phyloP scores from a whole-genome alignment of 2,113 vertebrate species.

The Tyto alba region DNA sequence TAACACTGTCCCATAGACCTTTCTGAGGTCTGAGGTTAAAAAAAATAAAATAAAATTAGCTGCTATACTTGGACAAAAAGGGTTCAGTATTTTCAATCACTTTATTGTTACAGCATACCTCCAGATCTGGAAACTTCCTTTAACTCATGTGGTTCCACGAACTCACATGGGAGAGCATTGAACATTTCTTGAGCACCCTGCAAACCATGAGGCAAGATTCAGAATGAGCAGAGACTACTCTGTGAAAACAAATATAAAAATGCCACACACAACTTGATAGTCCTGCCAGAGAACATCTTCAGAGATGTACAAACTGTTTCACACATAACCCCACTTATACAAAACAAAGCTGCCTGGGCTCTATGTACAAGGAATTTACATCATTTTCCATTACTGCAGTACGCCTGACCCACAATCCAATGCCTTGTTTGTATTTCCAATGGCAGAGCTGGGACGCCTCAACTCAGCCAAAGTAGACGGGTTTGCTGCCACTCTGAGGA shows the following conservation, averaged over 20 bases:
- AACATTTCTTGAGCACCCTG: slow-evolving; percentile 96
- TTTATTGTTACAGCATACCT: slow-evolving; percentile 70
- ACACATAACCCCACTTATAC: neutral
- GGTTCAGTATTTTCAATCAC: neutral
- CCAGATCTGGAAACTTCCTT: slow-evolving; percentile 86
- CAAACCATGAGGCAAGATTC: neutral
- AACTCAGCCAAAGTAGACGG: neutral
- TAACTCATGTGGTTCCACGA: slow-evolving; percentile 92
- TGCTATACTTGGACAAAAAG: neutral
- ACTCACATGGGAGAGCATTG: slow-evolving; percentile 92
- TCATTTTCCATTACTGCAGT: neutral
- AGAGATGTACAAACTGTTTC: neutral
- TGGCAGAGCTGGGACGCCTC: neutral
- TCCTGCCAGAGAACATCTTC: neutral
- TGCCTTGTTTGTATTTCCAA: neutral
- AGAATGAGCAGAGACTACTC: neutral
- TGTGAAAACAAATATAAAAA: neutral
- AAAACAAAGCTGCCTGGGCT: neutral
- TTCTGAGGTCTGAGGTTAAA: slow-evolving; percentile 80
- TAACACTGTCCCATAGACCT: slow-evolving; percentile 93
- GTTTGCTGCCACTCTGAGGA: neutral
- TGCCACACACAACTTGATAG: neutral
- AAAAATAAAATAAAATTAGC: neutral
- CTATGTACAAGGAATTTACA: neutral
- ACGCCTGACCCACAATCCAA: neutral